Conservation (phyloP, 2,113 vertebrate genomes). For the Panthera leo region DNA sequence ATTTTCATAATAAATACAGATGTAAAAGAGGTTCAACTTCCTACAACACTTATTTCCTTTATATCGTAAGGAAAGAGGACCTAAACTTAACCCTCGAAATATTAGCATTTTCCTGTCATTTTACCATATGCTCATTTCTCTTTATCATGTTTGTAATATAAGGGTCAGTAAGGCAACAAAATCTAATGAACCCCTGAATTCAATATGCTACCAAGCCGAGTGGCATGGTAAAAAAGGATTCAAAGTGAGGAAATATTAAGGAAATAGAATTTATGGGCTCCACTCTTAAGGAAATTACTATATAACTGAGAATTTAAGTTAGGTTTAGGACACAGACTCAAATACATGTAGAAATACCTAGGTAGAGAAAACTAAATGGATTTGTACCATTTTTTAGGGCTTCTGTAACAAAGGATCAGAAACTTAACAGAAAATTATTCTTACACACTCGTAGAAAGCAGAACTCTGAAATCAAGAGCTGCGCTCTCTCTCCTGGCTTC, state of each 20-base stretch:
- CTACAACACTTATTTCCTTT: background rate
- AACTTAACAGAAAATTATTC: background rate
- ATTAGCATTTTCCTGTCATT: background rate
- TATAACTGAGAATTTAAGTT: slow-evolving; percentile 7
- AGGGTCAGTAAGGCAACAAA: background rate
- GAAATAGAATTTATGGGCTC: background rate
- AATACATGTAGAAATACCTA: background rate
- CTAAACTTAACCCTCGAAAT: background rate
- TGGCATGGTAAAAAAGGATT: background rate
- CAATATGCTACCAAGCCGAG: background rate
- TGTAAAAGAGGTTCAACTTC: background rate
- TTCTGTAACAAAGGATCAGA: background rate
- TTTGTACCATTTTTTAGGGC: background rate
- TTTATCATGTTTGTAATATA: background rate
- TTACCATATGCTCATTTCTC: background rate
- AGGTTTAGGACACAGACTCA: background rate
- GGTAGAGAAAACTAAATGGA: background rate
- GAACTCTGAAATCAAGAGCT: background rate
- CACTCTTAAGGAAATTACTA: background rate
- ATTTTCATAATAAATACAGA: background rate
- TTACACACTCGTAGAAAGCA: background rate
- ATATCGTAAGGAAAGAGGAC: background rate
- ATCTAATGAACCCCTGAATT: background rate
- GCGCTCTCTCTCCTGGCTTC: background rate
- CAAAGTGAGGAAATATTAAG: background rate